These are phyloP conservation scores for Reinhardtius hippoglossoides DNA, from an alignment of 2,113 vertebrate genomes.

Conservation along the genomic window DNA sequence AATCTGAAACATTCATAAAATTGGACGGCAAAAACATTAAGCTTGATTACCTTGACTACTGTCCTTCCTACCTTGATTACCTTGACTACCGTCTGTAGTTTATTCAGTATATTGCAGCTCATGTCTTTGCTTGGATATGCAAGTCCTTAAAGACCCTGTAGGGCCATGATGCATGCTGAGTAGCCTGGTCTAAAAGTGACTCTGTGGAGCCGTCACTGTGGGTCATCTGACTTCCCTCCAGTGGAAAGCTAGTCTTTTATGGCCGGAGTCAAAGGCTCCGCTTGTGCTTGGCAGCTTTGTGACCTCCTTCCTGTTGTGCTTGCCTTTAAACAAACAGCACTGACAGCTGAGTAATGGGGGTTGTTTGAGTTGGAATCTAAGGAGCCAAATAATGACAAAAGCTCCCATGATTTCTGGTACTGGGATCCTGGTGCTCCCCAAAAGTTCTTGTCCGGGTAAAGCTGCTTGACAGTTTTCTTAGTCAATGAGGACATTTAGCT, in stretches of 20 bases:
- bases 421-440: constrained; percentile 26
- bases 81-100: no score
- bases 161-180: constrained; percentile 65
- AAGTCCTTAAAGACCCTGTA: constrained; percentile 2
- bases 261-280: constrained; percentile 60
- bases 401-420: constrained; percentile 30
- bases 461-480: not conserved
- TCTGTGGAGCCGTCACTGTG: constrained; percentile 46
- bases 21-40: not conserved
- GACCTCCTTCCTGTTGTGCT: constrained; percentile 69
- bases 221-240: constrained; percentile 54
- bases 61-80: not conserved
- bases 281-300: constrained; percentile 70
- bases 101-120: no score
- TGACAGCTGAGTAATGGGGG: constrained; percentile 68
- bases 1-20: not conserved
- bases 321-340: constrained; percentile 70
- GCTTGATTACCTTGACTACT: not conserved
- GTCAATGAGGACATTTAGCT: constrained; percentile 4
- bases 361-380: constrained; percentile 58
- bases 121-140: constrained; percentile 3
- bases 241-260: constrained; percentile 63
- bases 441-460: constrained; percentile 7
- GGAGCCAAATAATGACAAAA: constrained; percentile 54
- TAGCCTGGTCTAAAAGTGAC: constrained; percentile 55